Conservation (phyloP, 2,888 invertebrate species). For the Eutolmus rufibarbis region DNA sequence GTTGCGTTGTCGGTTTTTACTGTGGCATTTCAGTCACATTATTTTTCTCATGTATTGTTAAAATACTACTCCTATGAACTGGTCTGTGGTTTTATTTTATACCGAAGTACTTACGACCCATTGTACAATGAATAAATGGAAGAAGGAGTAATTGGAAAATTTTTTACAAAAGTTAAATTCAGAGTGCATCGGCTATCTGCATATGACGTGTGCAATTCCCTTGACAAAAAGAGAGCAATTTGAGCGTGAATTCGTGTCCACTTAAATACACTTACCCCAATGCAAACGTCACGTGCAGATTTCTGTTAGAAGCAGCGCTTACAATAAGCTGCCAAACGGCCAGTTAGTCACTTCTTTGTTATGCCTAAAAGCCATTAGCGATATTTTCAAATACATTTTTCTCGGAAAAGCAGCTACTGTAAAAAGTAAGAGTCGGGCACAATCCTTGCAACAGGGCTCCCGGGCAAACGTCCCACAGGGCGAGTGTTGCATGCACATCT, state of each 20-base stretch:
- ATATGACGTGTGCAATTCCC: not conserved
- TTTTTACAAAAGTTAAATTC: not conserved
- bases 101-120: not conserved
- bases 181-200: not conserved
- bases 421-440: not conserved
- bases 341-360: conserved; percentile 37
- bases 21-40: no score
- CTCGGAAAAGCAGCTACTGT: not conserved
- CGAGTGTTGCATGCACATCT: conserved; percentile 25
- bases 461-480: not conserved
- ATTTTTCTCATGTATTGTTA: no score
- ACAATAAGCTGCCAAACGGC: conserved; percentile 29
- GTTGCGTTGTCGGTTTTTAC: no score
- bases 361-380: conserved; percentile 17
- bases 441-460: not conserved
- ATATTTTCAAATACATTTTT: not conserved
- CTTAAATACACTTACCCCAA: not conserved
- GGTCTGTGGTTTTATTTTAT: not conserved
- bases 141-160: not conserved
- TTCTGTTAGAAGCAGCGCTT: not conserved
- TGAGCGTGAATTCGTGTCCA: not conserved
- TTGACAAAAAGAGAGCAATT: not conserved
- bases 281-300: conserved; percentile 16
- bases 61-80: no score
- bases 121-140: not conserved